Evolutionary conservation across 1,140 invertebrate genomes (phyloP), one percentile per base, ranked within the genome.

Genomic region (Bombus balteatus): DNA sequence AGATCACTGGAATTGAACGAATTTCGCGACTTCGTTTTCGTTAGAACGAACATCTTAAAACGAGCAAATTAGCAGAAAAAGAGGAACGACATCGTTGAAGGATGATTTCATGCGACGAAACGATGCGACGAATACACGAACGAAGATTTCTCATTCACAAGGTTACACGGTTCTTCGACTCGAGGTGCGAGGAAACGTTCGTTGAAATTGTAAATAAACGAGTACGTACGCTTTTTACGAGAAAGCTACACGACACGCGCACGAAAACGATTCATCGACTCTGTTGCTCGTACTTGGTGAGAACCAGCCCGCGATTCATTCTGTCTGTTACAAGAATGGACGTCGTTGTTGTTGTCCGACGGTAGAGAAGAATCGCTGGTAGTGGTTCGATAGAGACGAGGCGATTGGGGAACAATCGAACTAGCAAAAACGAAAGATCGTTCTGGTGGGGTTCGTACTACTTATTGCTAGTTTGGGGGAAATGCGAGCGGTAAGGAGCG

Each of bases 311-410:
- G 81, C n/a, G 34, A 32, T 77, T 79, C 75, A 37, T 71, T 81
- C 83, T 57, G 39, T 18, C 65, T 47, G 37, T 57, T 68, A 71
- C 62, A 73, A 83, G 81, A 88, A 80, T 71, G 70, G 18, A 77
- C 59, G 18, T 78, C 59, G 39, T 53, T 18, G 47, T 53, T 5
- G 47, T 53, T 53, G 47, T 53, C 47, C 68, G 65, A 70, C 39
- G 47, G 84, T 47, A 47, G 71, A 79, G 43, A 18, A 28, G 68
- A 34, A 62, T n/a, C 6, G 71, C 28, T 47, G 41, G n/a, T 34
- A 22, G n/a, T 4, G 15, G 47, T 53, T 74, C 41, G 13, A 37
- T 28, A 32, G 72, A 28, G n/a, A 43, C 28, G 47, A 65, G 53
- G 57, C 81, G 73, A 86, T n/a, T n/a, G 70, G 37, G 12, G 2